Base-by-base conservation (phyloP, 2,797 vertebrate genomes). In the Sebastiscus albofasciatus region DNA sequence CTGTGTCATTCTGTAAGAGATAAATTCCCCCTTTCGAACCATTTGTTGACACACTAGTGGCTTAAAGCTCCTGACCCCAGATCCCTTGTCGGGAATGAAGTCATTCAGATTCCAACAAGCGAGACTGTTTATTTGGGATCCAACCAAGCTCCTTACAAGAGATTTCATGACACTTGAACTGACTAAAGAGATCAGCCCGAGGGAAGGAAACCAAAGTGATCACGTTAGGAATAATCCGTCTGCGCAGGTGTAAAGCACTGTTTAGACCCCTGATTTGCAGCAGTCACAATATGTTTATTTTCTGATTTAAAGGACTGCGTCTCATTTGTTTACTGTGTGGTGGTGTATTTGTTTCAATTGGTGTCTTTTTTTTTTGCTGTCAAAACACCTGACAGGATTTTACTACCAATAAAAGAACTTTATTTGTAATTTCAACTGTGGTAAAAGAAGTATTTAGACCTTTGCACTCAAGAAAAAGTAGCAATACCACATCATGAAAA, bases 121-220 rank as follows among this genome's bases (percentile, higher is more conserved):
- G 7, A 72, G 70, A 79, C 52, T 84, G 79, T 84, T 85, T 82
- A 75, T 89, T 87, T 91, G 82, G 82, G 67, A 87, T 80, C 46
- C 71, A 42, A 75, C 64, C 85, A 93, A 92, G 86, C 92, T 90
- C 56, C 85, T 93, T 91, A 92, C 67, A 76, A 68, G 82, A 86
- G 90, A 83, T 90, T 92, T 90, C 81, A 84, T 89, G 89, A 90
- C 86, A 79, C 76, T 80, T 90, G 82, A 81, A 85, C 84, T 76
- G 67, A 77, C 85, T 87, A 87, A 92, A 89, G 82, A 72, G 86
- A 92, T 93, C 83, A 90, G 42, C 36, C 60, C 0, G 13, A 36
- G 33, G 39, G 60, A 80, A 64, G 76, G 80, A 64, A 75, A 79
- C 69, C 81, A 80, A 78, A 86, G 72, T 59, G 75, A 76, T 89